Evolutionary conservation across 2,113 vertebrate genomes (phyloP).

Genomic region (Rattus norvegicus): DNA sequence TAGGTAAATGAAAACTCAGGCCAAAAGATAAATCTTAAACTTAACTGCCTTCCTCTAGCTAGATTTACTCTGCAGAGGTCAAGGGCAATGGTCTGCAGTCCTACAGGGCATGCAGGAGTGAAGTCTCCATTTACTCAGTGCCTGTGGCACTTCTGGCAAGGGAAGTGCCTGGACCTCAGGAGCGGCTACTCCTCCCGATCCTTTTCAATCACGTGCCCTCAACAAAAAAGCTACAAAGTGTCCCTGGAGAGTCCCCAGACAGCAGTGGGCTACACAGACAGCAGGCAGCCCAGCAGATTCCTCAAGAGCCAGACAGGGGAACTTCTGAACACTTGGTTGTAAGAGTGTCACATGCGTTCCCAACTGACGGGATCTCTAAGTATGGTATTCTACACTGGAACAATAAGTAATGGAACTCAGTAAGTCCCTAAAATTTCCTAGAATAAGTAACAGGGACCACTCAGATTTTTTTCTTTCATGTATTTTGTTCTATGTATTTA

Average conservation of each 20-base stretch:
- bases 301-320: background rate
- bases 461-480: background rate
- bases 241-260: background rate
- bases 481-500: background rate
- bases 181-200: background rate
- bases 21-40: background rate
- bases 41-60: background rate
- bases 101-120: background rate
- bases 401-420: background rate
- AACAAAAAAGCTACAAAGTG: background rate
- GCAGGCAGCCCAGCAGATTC: background rate
- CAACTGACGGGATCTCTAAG: background rate
- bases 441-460: background rate
- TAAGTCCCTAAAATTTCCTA: background rate
- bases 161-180: background rate
- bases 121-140: background rate
- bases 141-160: background rate
- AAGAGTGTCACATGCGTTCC: background rate
- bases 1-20: background rate
- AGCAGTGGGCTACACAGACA: background rate
- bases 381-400: background rate
- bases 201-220: background rate
- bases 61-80: background rate
- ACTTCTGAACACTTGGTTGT: background rate
- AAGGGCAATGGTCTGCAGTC: too few species aligned